Percentiles rank a stretch among this genome's conserved stretches.
Conservation (phyloP, 2,888 invertebrate species). For the Harpalus rubripes region DNA sequence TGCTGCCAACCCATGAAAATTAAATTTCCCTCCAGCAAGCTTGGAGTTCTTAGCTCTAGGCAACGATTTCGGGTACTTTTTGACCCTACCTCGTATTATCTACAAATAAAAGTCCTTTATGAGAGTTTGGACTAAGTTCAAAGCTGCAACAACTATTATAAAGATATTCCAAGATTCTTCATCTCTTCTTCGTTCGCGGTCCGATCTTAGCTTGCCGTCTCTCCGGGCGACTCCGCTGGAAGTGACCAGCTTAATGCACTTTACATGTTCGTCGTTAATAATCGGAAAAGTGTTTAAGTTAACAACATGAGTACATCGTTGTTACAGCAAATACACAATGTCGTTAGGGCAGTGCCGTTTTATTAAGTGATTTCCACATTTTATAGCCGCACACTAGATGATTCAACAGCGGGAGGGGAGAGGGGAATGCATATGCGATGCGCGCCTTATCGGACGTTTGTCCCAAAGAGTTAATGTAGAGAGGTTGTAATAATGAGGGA, state of each 20-base stretch:
- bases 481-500: background rate
- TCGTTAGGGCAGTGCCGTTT: conserved; percentile 71
- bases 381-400: conserved; percentile 65
- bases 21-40: no score
- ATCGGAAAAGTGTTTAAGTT: conserved; percentile 76
- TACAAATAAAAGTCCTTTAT: no score
- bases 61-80: no score
- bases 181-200: conserved; percentile 25
- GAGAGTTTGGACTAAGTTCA: no score
- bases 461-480: conserved; percentile 14
- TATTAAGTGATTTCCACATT: conserved; percentile 75
- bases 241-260: conserved; percentile 75
- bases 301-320: conserved; percentile 76
- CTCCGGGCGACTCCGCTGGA: conserved; percentile 72
- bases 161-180: no score
- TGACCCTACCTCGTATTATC: no score
- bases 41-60: no score
- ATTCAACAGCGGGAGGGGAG: background rate
- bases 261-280: conserved; percentile 76
- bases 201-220: conserved; percentile 68
- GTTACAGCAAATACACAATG: conserved; percentile 73
- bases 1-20: no score
- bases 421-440: background rate
- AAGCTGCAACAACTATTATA: no score
- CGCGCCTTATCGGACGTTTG: conserved; percentile 22